Evolutionary conservation across 2,797 vertebrate species (phyloP).

Genomic region (Sebastes cheni): DNA sequence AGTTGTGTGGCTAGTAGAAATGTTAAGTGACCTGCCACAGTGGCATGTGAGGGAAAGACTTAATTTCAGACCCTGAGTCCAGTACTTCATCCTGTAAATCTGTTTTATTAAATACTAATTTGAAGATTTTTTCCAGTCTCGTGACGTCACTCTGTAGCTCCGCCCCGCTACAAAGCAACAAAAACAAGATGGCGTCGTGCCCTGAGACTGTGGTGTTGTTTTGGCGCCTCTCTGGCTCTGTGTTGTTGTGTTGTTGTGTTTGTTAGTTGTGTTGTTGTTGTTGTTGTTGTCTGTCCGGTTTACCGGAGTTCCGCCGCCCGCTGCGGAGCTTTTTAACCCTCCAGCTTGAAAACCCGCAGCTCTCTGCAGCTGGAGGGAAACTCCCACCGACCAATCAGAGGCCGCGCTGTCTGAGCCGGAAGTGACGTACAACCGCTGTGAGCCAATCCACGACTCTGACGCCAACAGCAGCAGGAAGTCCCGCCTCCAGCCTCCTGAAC

Average conservation of each 20-base stretch:
- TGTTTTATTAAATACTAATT: background rate
- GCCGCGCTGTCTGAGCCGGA: background rate
- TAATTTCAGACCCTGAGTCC: background rate
- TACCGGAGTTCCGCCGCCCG: background rate
- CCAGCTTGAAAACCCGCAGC: conserved; percentile 1
- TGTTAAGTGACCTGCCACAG: too few species aligned
- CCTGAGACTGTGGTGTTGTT: background rate
- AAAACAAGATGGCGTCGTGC: conserved; percentile 54
- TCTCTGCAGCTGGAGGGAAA: background rate
- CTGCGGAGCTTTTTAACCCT: background rate
- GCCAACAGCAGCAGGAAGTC: conserved; percentile 9
- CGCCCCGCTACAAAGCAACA: background rate
- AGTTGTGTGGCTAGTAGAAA: too few species aligned
- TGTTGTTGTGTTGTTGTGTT: background rate
- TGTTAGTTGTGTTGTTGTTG: background rate
- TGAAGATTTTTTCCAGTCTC: background rate
- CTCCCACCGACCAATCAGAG: conserved; percentile 35
- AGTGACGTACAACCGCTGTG: background rate
- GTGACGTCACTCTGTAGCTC: background rate
- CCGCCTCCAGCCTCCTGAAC: conserved; percentile 34
- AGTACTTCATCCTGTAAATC: background rate
- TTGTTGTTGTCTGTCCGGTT: background rate
- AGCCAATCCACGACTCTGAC: conserved; percentile 17
- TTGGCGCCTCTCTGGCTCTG: background rate
- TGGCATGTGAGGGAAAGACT: too few species aligned